These are phyloP conservation scores for Tetrax tetrax DNA, from an alignment of 2,113 vertebrate species.

Conservation along the genomic window DNA sequence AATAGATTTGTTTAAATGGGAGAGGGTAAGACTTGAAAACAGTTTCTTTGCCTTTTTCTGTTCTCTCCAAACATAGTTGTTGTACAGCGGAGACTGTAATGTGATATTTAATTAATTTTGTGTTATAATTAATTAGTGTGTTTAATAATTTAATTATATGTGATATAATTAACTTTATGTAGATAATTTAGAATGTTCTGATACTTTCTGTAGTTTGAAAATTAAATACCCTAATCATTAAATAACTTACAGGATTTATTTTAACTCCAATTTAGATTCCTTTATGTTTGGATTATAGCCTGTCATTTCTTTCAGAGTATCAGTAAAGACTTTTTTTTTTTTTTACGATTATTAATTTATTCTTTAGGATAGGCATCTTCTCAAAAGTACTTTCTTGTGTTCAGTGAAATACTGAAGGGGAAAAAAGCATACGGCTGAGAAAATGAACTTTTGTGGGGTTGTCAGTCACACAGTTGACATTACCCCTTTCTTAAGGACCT, in stretches of 20 bases:
- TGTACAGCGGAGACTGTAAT: not conserved
- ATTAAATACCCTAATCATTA: not conserved
- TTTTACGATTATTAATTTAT: not conserved
- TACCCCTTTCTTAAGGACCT: not conserved
- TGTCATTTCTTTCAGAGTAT: not conserved
- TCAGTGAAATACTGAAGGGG: not conserved
- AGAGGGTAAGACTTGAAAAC: not conserved
- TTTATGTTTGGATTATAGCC: not conserved
- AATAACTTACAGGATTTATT: not conserved
- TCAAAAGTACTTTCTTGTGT: not conserved
- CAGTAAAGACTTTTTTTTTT: not conserved
- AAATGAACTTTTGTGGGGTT: not conserved
- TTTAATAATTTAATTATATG: not conserved
- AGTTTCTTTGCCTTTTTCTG: not conserved
- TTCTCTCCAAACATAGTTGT: not conserved
- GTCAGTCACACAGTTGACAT: not conserved
- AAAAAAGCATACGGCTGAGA: fast-evolving
- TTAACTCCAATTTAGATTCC: not conserved
- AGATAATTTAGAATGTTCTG: not conserved
- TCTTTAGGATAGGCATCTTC: not conserved
- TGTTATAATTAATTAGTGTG: not conserved
- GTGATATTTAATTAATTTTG: not conserved
- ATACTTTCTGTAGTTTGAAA: not conserved
- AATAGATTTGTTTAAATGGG: not conserved
- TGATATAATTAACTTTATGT: not conserved